Evolutionary conservation across 2,113 vertebrate species (phyloP).

Genomic region (Falcunculus frontatus): DNA sequence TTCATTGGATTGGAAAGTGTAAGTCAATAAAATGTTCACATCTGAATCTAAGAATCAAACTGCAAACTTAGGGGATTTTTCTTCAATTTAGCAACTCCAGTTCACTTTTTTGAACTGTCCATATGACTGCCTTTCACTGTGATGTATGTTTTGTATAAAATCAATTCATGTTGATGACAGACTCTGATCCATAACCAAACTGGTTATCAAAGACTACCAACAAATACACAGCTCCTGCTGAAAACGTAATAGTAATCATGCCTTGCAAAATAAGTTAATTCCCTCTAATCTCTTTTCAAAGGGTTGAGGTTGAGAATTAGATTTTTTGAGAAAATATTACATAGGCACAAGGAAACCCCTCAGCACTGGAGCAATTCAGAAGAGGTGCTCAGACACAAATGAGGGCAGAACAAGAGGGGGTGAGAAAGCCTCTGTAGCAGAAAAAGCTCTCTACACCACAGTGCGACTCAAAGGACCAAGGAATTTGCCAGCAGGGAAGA

Average conservation of each 20-base stretch:
- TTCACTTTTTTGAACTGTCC: neutral
- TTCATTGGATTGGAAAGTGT: neutral
- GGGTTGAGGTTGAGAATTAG: neutral
- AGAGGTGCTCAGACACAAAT: neutral
- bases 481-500: neutral
- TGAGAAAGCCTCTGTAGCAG: neutral
- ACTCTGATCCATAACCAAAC: neutral
- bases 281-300: neutral
- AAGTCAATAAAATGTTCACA: neutral
- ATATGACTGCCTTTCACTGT: neutral
- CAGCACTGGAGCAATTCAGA: neutral
- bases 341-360: neutral
- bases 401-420: neutral
- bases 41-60: neutral
- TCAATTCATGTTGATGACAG: neutral
- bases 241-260: fast-evolving
- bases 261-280: neutral
- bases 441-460: neutral
- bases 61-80: neutral
- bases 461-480: neutral
- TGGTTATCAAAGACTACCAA: neutral
- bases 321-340: neutral
- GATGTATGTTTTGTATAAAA: neutral
- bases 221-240: neutral
- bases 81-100: neutral